These are phyloP conservation scores for Bufo bufo DNA, from an alignment of 2,113 vertebrate species.

Conservation along the genomic window DNA sequence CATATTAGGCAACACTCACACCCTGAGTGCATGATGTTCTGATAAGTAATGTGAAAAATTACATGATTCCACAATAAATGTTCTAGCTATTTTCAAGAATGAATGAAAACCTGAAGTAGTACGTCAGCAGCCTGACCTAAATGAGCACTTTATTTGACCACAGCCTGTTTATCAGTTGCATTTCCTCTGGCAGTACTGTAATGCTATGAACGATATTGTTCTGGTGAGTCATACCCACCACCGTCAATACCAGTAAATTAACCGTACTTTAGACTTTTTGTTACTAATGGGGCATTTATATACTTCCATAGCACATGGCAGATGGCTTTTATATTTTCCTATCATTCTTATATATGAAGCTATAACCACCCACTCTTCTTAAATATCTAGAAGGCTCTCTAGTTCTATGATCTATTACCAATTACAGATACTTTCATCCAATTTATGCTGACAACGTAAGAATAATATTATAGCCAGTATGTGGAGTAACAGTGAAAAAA, in stretches of 20 bases:
- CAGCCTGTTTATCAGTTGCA: constrained; percentile 36
- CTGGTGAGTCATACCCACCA: constrained; percentile 30
- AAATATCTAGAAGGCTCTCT: background rate
- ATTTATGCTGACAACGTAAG: background rate
- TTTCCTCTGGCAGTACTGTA: constrained; percentile 35
- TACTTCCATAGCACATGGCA: background rate
- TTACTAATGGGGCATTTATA: background rate
- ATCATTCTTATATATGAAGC: background rate
- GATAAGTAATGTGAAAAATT: constrained; percentile 45
- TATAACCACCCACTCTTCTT: background rate
- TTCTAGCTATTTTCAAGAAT: constrained; percentile 37
- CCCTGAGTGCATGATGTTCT: constrained; percentile 41
- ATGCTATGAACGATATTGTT: background rate
- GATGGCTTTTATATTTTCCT: background rate
- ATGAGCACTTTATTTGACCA: constrained; percentile 12
- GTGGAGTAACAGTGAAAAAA: background rate
- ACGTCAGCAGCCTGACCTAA: constrained; percentile 46
- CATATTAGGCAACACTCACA: constrained; percentile 21
- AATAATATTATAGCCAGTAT: background rate
- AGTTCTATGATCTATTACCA: background rate
- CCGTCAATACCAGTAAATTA: constrained; percentile 32
- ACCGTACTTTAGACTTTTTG: background rate
- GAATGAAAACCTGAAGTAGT: background rate
- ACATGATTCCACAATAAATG: constrained; percentile 47
- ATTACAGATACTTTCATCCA: background rate